These are phyloP conservation scores for Didymodactylos carnosus DNA, from an alignment of 2,888 invertebrate species.

Conservation along the genomic window DNA sequence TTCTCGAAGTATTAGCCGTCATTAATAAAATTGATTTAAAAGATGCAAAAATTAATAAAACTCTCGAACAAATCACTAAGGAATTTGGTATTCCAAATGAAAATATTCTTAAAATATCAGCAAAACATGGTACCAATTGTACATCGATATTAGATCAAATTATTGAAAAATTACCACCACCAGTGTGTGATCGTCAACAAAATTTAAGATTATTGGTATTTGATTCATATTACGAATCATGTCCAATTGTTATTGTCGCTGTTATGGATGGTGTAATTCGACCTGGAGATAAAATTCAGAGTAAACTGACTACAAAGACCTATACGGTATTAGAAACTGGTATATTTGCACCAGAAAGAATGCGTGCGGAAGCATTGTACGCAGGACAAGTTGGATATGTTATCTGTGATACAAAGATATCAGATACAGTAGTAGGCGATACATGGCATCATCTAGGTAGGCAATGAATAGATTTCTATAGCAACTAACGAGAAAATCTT, in stretches of 20 bases:
- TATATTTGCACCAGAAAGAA: background rate
- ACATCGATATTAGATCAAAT: conserved; percentile 54
- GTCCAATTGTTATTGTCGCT: conserved; percentile 51
- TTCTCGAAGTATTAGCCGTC: conserved; percentile 66
- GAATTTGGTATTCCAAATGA: background rate
- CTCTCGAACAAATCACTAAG: background rate
- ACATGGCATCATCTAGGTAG: conserved; percentile 41
- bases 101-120: conserved; percentile 47
- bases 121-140: conserved; percentile 69
- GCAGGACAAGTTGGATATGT: conserved; percentile 86
- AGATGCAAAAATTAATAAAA: conserved; percentile 41
- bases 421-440: conserved; percentile 57
- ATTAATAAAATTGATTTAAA: conserved; percentile 89
- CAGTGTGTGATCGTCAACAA: conserved; percentile 26
- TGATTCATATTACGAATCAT: conserved; percentile 74
- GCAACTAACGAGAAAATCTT: no score
- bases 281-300: conserved; percentile 55
- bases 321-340: conserved; percentile 38
- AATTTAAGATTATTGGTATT: conserved; percentile 62
- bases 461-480: no score
- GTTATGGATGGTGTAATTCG: conserved; percentile 54
- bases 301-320: conserved; percentile 47
- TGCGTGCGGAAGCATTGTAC: conserved; percentile 17
- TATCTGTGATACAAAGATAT: conserved; percentile 55
- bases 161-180: conserved; percentile 51